Evolutionary conservation across 2,797 vertebrate genomes (phyloP).

Genomic region (Arrhamphus sclerolepis): DNA sequence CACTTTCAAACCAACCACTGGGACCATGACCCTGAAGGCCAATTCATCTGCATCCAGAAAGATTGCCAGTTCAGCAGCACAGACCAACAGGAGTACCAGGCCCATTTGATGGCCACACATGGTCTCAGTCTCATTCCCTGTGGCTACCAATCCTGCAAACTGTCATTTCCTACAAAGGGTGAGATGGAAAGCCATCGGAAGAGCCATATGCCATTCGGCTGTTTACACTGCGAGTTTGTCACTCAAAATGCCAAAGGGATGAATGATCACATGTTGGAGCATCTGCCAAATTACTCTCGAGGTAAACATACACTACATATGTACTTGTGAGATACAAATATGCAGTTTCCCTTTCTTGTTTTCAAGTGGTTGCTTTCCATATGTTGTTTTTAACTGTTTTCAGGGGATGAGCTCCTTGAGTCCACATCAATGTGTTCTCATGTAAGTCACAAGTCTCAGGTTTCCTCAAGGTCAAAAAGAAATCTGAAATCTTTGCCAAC

Average conservation of each 20-base stretch:
- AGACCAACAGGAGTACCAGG: constrained; percentile 72
- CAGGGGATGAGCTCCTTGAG: constrained; percentile 26
- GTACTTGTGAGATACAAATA: not conserved
- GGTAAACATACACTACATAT: constrained; percentile 21
- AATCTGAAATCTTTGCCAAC: constrained; percentile 21
- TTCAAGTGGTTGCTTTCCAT: not conserved
- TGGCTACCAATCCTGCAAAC: constrained; percentile 73
- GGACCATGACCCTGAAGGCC: not conserved
- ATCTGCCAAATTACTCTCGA: constrained; percentile 3
- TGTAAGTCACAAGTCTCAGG: not conserved
- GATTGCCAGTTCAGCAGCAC: constrained; percentile 74
- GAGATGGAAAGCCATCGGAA: constrained; percentile 83
- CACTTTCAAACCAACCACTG: constrained; percentile 81
- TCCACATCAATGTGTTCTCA: not conserved
- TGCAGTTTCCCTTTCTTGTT: not conserved
- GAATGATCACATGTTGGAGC: constrained; percentile 77
- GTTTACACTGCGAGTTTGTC: constrained; percentile 79
- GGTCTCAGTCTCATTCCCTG: constrained; percentile 74
- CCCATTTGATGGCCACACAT: constrained; percentile 76
- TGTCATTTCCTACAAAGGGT: constrained; percentile 74
- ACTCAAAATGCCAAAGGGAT: constrained; percentile 81
- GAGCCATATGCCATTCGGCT: constrained; percentile 85
- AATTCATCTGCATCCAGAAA: constrained; percentile 73
- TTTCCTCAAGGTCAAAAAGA: constrained; percentile 35
- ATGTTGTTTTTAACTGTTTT: not conserved